Evolutionary conservation across 2,888 invertebrate genomes (phyloP).

Genomic region (Drosophila conformis): DNA sequence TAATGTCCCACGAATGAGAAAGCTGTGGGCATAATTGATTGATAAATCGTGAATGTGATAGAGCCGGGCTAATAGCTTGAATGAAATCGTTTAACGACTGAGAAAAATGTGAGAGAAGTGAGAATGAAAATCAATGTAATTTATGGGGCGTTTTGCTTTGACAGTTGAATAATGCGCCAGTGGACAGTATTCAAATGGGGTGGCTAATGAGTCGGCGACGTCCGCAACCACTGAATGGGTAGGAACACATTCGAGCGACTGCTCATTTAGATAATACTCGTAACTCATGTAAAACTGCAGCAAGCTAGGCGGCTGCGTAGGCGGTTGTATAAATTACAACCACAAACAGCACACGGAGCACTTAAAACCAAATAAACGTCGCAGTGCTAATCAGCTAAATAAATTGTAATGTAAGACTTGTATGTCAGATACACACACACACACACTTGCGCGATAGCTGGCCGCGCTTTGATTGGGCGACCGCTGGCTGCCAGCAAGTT

Average conservation of each 20-base stretch:
- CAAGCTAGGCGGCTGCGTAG: conserved; percentile 41
- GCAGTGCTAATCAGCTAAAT: conserved; percentile 66
- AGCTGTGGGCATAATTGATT: conserved; percentile 31
- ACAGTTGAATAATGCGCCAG: conserved; percentile 35
- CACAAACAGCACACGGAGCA: conserved; percentile 59
- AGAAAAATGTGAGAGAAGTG: conserved; percentile 23
- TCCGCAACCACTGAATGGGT: conserved; percentile 2
- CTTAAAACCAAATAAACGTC: conserved; percentile 60
- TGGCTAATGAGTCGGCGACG: conserved; percentile 41
- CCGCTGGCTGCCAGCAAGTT: conserved; percentile 65
- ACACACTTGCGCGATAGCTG: conserved; percentile 4
- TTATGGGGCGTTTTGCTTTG: conserved; percentile 28
- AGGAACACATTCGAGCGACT: conserved; percentile 32
- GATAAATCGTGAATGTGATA: conserved; percentile 38
- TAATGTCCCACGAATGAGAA: conserved; percentile 40
- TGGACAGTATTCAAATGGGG: conserved; percentile 38
- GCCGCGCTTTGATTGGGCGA: conserved; percentile 31
- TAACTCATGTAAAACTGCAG: conserved; percentile 48
- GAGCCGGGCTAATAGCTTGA: conserved; percentile 32
- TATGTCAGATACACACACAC: conserved; percentile 36
- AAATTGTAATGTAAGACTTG: conserved; percentile 48
- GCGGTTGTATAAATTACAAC: conserved; percentile 73
- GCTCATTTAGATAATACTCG: conserved; percentile 56
- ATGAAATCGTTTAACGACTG: conserved; percentile 53
- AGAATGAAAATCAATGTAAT: conserved; percentile 11